Conservation (phyloP, 2,113 vertebrate species). For the Indri indri region DNA sequence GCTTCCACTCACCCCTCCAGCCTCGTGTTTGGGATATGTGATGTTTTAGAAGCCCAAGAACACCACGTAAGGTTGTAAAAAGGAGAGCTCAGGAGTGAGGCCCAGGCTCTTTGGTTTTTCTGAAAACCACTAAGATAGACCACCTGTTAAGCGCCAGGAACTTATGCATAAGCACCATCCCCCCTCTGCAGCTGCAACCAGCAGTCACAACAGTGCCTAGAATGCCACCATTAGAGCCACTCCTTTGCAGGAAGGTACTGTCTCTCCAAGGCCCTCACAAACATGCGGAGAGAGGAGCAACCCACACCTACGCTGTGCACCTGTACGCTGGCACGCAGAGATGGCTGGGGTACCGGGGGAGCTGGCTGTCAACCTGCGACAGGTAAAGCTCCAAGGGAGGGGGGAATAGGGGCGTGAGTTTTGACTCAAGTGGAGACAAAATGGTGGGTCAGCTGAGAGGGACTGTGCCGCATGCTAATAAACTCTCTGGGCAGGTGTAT, state of each 20-base stretch:
- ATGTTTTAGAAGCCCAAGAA: not conserved
- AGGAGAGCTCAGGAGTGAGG: not conserved
- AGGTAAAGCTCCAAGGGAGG: not conserved
- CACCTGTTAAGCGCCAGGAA: not conserved
- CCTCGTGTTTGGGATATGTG: not conserved
- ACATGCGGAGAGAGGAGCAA: not conserved
- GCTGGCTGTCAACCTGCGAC: not conserved
- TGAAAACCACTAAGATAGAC: not conserved
- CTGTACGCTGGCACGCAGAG: not conserved
- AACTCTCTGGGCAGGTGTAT: not conserved
- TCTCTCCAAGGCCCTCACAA: fast-evolving
- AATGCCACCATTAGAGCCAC: fast-evolving
- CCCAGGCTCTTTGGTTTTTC: not conserved
- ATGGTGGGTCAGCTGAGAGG: not conserved
- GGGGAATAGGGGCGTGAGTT: not conserved
- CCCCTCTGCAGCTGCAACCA: not conserved
- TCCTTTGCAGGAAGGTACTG: not conserved
- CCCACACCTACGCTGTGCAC: fast-evolving
- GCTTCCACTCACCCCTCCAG: not conserved
- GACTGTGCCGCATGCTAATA: not conserved
- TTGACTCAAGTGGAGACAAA: not conserved
- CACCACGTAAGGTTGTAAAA: not conserved
- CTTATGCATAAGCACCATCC: fast-evolving
- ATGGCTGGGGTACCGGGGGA: not conserved
- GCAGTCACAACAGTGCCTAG: fast-evolving